These are phyloP conservation scores for Neostethus bicornis DNA, from an alignment of 2,797 vertebrate species.

Conservation along the genomic window DNA sequence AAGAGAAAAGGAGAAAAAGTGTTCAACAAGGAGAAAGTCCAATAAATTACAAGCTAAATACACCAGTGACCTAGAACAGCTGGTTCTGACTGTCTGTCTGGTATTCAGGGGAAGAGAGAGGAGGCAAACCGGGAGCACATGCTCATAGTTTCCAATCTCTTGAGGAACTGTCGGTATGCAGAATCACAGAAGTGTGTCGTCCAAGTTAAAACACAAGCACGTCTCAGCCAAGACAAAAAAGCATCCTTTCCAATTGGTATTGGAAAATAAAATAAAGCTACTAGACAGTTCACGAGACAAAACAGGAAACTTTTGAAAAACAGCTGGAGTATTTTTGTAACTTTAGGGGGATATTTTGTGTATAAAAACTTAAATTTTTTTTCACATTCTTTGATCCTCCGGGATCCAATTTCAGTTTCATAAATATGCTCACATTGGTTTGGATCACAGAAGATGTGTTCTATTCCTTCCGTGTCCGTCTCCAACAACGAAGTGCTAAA, in stretches of 20 bases:
- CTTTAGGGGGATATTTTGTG: constrained; percentile 2
- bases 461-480: constrained; percentile 8
- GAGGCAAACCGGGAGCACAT: constrained; percentile 41
- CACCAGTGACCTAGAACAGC: constrained; percentile 62
- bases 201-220: constrained; percentile 21
- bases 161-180: constrained; percentile 57
- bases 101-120: constrained; percentile 32
- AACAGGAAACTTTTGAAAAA: constrained; percentile 33
- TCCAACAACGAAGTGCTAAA: constrained; percentile 23
- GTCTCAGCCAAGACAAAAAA: constrained; percentile 2
- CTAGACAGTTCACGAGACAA: constrained; percentile 13
- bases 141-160: constrained; percentile 56
- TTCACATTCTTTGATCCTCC: constrained; percentile 2
- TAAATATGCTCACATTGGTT: constrained; percentile 10
- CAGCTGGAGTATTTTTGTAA: constrained; percentile 6
- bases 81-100: constrained; percentile 60
- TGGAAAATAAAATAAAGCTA: constrained; percentile 15
- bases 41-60: constrained; percentile 64
- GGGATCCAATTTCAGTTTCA: background rate
- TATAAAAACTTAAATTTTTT: background rate
- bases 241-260: constrained; percentile 4
- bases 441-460: constrained; percentile 1
- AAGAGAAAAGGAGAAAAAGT: constrained; percentile 38
- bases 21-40: constrained; percentile 44
- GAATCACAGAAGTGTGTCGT: constrained; percentile 27